Evolutionary conservation across 2,797 vertebrate species (phyloP), one percentile per base, ranked within the genome.

Genomic region (Pseudomugil gertrudae): DNA sequence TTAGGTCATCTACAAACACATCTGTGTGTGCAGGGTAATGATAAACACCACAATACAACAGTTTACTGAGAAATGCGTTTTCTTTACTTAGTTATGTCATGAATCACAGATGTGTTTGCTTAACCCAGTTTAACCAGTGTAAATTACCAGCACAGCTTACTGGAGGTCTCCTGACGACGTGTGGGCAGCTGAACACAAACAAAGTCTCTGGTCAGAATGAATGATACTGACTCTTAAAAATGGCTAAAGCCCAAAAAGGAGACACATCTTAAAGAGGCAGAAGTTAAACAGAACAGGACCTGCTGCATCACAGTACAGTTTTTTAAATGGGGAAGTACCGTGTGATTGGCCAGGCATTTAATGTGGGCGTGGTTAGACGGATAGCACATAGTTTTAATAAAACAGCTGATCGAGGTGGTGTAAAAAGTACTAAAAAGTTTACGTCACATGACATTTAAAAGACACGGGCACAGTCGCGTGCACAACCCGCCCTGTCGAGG

Each of bases 71-170:
- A 50, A 26, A 26, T 7, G 11, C 3, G 13, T 50, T 50, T 26
- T 26, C 4, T 50, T 50, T 24, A 50, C 5, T 47, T 13, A 21
- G 9, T 13, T 5, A 26, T 24, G 23, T 11, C 50, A 17, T 17
- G 19, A 27, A 14, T 5, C 26, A 73, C 80, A 80, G 74, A 45
- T 80, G 85, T 68, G 78, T 81, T 66, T 67, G 63, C 48, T 77
- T 57, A 43, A 21, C 61, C 66, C 70, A 55, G 43, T 78, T 63
- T 69, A 11, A 40, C 77, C 68, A 59, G 60, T 81, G 57, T 4
- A 27, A 35, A 53, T 1, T 52, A 67, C 71, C 53, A 45, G 54
- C 21, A 30, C 59, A 73, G 63, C 43, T 60, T 65, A 68, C 51
- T 36, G 61, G 38, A 73, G 62, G 73, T 67, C 63, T 55, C 43